Evolutionary conservation across 2,113 vertebrate genomes (phyloP).

Genomic region (Crocuta crocuta): DNA sequence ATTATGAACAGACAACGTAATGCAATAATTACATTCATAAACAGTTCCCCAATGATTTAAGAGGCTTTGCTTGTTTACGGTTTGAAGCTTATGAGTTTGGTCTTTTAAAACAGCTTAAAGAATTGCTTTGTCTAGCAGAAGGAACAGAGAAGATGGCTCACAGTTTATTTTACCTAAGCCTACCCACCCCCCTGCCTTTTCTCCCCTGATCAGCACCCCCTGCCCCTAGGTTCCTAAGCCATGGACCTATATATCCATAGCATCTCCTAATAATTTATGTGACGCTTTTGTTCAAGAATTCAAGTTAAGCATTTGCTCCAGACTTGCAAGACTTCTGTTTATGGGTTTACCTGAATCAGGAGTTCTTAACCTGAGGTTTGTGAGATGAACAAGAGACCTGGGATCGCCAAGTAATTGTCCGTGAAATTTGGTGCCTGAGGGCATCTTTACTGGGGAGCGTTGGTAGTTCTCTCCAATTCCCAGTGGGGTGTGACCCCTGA

Average conservation of each 20-base stretch:
- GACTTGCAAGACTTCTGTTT: not conserved
- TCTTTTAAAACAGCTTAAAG: constrained; percentile 31
- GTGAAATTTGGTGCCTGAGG: not conserved
- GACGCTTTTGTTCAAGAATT: not conserved
- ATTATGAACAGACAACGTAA: constrained; percentile 62
- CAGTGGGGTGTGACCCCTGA: not conserved
- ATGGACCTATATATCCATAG: not conserved
- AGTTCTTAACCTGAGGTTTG: not conserved
- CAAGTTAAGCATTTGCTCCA: not conserved
- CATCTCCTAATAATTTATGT: not conserved
- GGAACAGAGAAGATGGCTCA: not conserved
- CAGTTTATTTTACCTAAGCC: not conserved
- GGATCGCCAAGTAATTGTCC: not conserved
- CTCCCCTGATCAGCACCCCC: not conserved
- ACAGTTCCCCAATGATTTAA: constrained; percentile 55
- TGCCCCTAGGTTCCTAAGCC: not conserved
- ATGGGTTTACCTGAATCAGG: not conserved
- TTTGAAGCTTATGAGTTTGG: constrained; percentile 50
- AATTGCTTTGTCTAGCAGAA: constrained; percentile 49
- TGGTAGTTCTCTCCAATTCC: not conserved
- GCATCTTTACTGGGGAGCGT: not conserved
- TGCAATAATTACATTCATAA: constrained; percentile 53
- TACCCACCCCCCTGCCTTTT: not conserved
- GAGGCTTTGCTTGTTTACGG: constrained; percentile 49
- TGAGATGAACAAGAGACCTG: not conserved